Evolutionary conservation across 2,888 invertebrate species (phyloP).

Genomic region (Coenonympha arcania): DNA sequence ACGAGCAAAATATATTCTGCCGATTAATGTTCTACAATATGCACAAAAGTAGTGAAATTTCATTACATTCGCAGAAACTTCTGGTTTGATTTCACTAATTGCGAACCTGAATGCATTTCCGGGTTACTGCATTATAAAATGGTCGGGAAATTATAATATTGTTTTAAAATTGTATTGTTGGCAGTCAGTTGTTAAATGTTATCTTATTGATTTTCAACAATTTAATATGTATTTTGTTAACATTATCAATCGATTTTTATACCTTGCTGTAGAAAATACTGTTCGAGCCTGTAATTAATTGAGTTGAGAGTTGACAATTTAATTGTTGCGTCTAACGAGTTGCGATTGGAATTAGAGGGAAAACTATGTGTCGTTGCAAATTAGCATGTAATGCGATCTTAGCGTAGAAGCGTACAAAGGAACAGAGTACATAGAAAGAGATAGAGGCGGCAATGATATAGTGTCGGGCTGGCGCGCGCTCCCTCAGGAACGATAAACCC

Average conservation of each 20-base stretch:
- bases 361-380: conserved; percentile 34
- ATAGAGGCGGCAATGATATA: conserved; percentile 72
- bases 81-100: conserved; percentile 34
- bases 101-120: conserved; percentile 27
- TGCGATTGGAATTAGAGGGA: conserved; percentile 14
- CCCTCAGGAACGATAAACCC: conserved; percentile 73
- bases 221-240: too few relatives aligned
- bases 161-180: conserved; percentile 12
- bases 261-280: too few relatives aligned
- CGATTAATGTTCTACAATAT: conserved; percentile 50
- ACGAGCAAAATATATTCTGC: conserved; percentile 48
- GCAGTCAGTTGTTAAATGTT: not conserved
- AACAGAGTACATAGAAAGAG: conserved; percentile 52
- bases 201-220: not conserved
- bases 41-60: conserved; percentile 40
- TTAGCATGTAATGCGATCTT: conserved; percentile 56
- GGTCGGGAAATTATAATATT: conserved; percentile 7
- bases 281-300: too few relatives aligned
- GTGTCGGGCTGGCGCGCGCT: conserved; percentile 66
- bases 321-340: not conserved
- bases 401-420: conserved; percentile 53
- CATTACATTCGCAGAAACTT: conserved; percentile 33
- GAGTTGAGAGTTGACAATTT: not conserved
- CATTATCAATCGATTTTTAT: too few relatives aligned
- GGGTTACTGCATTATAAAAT: conserved; percentile 9